Conservation (phyloP, 2,888 invertebrate species). For the Helobdella robusta region DNA sequence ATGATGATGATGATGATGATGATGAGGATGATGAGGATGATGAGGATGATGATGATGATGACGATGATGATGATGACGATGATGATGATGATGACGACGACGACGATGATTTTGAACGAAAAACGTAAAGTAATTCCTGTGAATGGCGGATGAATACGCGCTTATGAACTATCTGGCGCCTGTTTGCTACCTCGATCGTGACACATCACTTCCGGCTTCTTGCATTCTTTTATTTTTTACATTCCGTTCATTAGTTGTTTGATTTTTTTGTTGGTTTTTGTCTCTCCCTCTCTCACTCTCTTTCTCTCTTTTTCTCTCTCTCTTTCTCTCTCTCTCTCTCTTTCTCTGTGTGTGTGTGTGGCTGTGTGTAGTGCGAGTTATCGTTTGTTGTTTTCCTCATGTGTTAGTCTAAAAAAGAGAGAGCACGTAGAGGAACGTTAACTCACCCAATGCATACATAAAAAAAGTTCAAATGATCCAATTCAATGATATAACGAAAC, state of each 20-base stretch:
- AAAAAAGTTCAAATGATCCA: too few species aligned
- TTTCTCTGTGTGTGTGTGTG: too few species aligned
- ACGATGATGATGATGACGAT: not conserved
- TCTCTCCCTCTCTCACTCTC: constrained; percentile 24
- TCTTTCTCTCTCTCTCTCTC: constrained; percentile 20
- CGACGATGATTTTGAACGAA: constrained; percentile 3
- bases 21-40: constrained; percentile 22
- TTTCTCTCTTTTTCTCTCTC: constrained; percentile 16
- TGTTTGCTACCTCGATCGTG: not conserved
- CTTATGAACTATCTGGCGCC: not conserved
- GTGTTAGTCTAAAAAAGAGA: too few species aligned
- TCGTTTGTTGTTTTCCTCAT: too few species aligned
- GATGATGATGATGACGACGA: not conserved
- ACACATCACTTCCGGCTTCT: not conserved
- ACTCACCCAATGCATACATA: too few species aligned
- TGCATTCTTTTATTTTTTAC: not conserved
- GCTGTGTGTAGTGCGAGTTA: too few species aligned
- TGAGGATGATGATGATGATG: constrained; percentile 9
- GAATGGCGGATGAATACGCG: not conserved
- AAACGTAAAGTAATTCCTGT: too few species aligned
- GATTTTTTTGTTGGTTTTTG: not conserved
- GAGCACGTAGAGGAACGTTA: too few species aligned
- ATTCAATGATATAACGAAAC: too few species aligned
- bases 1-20: constrained; percentile 20
- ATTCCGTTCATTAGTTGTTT: not conserved